phyloP scores from a whole-genome alignment of 2,888 invertebrate genomes.

The Lysandra bellargus region DNA sequence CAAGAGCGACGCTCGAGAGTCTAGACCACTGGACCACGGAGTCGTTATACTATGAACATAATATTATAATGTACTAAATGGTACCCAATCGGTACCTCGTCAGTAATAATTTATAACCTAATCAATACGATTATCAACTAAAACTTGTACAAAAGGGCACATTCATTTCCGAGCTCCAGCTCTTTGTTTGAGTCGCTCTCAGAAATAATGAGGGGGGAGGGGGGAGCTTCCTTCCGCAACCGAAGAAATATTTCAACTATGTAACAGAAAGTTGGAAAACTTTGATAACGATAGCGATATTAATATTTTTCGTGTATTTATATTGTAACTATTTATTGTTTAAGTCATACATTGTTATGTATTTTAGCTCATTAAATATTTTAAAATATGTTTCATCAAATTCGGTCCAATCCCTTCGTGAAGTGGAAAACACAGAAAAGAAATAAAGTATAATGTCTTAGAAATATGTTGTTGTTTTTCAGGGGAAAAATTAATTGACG shows the following conservation, averaged over 20 bases:
- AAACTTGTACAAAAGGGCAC: slow-evolving; percentile 34
- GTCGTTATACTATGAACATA: too few species aligned
- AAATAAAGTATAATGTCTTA: too few species aligned
- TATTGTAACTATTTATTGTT: not conserved
- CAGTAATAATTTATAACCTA: not conserved
- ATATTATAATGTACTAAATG: too few species aligned
- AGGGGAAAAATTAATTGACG: too few species aligned
- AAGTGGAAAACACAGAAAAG: too few species aligned
- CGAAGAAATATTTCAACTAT: slow-evolving; percentile 20
- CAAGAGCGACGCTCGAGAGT: too few species aligned
- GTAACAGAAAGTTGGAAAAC: not conserved
- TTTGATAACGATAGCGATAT: slow-evolving; percentile 19
- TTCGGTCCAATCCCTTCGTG: too few species aligned
- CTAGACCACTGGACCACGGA: too few species aligned
- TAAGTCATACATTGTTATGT: not conserved
- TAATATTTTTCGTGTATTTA: not conserved
- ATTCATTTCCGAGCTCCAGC: slow-evolving; percentile 18
- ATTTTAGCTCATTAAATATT: not conserved
- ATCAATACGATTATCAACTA: slow-evolving; percentile 33
- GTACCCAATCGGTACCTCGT: not conserved
- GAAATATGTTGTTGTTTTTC: too few species aligned
- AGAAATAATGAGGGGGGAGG: slow-evolving; percentile 43
- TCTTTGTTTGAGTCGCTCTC: slow-evolving; percentile 42
- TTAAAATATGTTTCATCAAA: too few species aligned
- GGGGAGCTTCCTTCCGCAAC: slow-evolving; percentile 4